Evolutionary conservation across 2,888 invertebrate species (phyloP).

Genomic region (Conistra vaccinii): DNA sequence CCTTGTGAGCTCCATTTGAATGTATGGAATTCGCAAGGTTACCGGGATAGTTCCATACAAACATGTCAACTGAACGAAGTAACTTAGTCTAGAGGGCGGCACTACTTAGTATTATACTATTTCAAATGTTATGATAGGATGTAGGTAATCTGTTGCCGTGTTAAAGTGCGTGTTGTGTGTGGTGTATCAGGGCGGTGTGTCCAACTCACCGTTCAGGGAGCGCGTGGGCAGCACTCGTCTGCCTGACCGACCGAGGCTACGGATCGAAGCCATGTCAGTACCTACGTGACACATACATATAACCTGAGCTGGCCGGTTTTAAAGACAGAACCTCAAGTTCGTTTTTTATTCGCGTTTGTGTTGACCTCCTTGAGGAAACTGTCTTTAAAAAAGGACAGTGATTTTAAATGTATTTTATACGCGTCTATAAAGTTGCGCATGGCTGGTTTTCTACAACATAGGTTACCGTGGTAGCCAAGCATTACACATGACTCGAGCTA

Average conservation of each 20-base stretch:
- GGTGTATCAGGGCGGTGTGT: constrained; percentile 89
- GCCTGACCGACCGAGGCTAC: constrained; percentile 96
- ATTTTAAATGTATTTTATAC: constrained; percentile 43
- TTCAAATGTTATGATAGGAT: constrained; percentile 48
- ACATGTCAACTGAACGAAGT: not conserved
- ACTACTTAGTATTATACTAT: constrained; percentile 46
- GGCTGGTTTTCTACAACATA: not conserved
- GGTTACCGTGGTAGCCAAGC: not conserved
- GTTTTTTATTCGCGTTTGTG: not conserved
- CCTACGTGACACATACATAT: constrained; percentile 61
- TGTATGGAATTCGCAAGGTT: constrained; percentile 7
- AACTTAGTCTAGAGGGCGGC: not conserved
- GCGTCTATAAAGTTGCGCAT: constrained; percentile 45
- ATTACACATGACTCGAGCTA: not conserved
- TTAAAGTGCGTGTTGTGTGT: constrained; percentile 84
- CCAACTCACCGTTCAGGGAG: constrained; percentile 96
- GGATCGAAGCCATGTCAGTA: constrained; percentile 93
- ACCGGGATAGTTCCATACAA: not conserved
- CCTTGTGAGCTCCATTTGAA: not conserved
- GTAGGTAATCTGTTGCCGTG: constrained; percentile 59
- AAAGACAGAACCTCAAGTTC: constrained; percentile 28
- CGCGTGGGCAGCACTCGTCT: constrained; percentile 96
- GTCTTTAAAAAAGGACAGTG: constrained; percentile 55
- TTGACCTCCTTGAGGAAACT: not conserved
- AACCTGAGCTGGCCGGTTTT: constrained; percentile 50